Evolutionary conservation across 2,113 vertebrate species (phyloP).

Genomic region (Antechinus stuartii): DNA sequence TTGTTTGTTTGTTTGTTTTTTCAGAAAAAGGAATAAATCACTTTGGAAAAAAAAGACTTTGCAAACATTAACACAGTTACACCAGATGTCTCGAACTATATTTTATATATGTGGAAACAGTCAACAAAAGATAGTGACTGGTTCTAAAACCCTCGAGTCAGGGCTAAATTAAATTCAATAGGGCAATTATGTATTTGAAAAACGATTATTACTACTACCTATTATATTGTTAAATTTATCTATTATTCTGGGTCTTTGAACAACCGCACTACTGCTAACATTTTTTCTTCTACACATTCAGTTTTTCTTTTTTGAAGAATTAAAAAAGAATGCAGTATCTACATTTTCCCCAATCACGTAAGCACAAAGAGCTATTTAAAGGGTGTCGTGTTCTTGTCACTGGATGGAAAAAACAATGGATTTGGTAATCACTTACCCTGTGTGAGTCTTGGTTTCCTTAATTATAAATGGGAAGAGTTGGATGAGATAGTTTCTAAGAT

Average conservation of each 20-base stretch:
- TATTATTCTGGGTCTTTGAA: neutral
- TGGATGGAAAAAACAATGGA: neutral
- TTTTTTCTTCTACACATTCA: neutral
- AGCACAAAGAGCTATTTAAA: neutral
- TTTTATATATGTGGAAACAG: neutral
- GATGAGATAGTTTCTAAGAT: neutral
- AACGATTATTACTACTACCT: neutral
- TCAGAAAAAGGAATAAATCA: too few relatives aligned
- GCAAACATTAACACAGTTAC: neutral
- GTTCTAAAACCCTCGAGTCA: neutral
- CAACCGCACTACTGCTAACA: neutral
- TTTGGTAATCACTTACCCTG: neutral
- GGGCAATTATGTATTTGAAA: neutral
- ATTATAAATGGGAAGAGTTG: neutral
- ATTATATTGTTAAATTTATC: neutral
- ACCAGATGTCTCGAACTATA: neutral
- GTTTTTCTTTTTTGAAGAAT: neutral
- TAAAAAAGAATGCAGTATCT: neutral
- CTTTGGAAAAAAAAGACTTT: neutral
- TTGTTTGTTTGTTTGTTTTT: too few relatives aligned
- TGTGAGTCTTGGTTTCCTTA: neutral
- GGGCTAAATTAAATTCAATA: neutral
- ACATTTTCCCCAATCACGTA: neutral
- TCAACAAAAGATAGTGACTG: neutral
- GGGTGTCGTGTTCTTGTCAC: neutral